These are phyloP conservation scores for Styela plicata DNA, from an alignment of 23 tunicate genomes.

Conservation along the genomic window DNA sequence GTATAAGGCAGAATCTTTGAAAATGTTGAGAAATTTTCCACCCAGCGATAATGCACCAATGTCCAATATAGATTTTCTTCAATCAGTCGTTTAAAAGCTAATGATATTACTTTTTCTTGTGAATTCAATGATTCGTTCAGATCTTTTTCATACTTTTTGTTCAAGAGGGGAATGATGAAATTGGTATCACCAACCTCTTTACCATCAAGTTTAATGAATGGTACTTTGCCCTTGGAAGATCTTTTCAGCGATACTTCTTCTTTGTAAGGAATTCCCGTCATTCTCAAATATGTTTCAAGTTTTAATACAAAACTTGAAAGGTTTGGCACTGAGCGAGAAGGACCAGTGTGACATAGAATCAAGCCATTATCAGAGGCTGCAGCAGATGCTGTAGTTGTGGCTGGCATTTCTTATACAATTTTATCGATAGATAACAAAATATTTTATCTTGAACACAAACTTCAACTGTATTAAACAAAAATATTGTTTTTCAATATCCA, in stretches of 20 bases:
- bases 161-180: slow-evolving; percentile 42
- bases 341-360: slow-evolving; percentile 17
- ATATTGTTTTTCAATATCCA: no score
- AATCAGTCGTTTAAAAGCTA: slow-evolving; percentile 39
- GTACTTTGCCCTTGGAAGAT: slow-evolving; percentile 54
- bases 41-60: slow-evolving; percentile 40
- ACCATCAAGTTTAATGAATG: slow-evolving; percentile 40
- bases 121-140: slow-evolving; percentile 25
- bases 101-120: slow-evolving; percentile 32
- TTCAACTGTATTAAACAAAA: no score
- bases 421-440: neutral
- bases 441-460: neutral
- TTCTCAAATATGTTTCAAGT: slow-evolving; percentile 45
- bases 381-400: neutral
- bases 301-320: slow-evolving; percentile 43
- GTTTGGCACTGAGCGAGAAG: slow-evolving; percentile 4
- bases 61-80: slow-evolving; percentile 63
- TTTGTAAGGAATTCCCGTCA: slow-evolving; percentile 31
- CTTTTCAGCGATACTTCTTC: slow-evolving; percentile 14
- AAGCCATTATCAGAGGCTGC: neutral
- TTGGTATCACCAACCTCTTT: slow-evolving; percentile 40
- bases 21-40: slow-evolving; percentile 16
- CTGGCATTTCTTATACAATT: neutral
- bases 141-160: slow-evolving; percentile 27
- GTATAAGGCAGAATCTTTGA: slow-evolving; percentile 9